These are phyloP conservation scores for Sardinella longiceps DNA, from an alignment of 2,797 vertebrate genomes.

Conservation along the genomic window DNA sequence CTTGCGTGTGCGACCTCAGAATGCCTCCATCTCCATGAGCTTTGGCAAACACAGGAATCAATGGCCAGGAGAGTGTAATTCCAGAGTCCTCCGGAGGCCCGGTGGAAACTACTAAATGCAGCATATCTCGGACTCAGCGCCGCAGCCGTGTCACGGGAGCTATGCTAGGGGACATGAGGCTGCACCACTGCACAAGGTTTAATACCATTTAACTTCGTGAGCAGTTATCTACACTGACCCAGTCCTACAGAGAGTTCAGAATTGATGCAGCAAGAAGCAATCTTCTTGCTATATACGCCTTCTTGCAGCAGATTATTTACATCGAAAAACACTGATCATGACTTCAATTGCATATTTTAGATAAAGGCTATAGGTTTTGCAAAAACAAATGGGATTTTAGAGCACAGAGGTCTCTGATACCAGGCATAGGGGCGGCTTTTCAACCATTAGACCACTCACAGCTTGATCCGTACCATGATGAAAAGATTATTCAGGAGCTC, in stretches of 20 bases:
- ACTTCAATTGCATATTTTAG: neutral
- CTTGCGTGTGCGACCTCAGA: neutral
- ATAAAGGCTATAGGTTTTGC: neutral
- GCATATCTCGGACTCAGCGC: slow-evolving; percentile 38
- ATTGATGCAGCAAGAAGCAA: slow-evolving; percentile 33
- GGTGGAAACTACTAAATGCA: slow-evolving; percentile 51
- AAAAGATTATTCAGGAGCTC: slow-evolving; percentile 18
- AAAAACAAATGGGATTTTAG: neutral
- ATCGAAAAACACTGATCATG: neutral
- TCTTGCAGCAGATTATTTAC: neutral
- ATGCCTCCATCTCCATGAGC: slow-evolving; percentile 34
- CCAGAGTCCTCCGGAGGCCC: slow-evolving; percentile 53
- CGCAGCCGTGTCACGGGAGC: slow-evolving; percentile 44
- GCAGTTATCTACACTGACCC: slow-evolving; percentile 41
- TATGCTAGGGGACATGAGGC: slow-evolving; percentile 30
- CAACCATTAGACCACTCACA: neutral
- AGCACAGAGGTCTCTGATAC: neutral
- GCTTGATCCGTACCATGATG: neutral
- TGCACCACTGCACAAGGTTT: slow-evolving; percentile 41
- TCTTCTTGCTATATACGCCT: neutral
- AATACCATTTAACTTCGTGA: slow-evolving; percentile 38
- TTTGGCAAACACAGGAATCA: slow-evolving; percentile 42
- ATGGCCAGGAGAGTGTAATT: slow-evolving; percentile 61
- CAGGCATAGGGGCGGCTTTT: neutral
- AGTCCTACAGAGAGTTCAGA: slow-evolving; percentile 46